Percentiles rank a stretch among this genome's conserved stretches.
These are phyloP conservation scores for Sycophila sp. DNA, from an alignment of 1,140 invertebrate species.

Conservation along the genomic window DNA sequence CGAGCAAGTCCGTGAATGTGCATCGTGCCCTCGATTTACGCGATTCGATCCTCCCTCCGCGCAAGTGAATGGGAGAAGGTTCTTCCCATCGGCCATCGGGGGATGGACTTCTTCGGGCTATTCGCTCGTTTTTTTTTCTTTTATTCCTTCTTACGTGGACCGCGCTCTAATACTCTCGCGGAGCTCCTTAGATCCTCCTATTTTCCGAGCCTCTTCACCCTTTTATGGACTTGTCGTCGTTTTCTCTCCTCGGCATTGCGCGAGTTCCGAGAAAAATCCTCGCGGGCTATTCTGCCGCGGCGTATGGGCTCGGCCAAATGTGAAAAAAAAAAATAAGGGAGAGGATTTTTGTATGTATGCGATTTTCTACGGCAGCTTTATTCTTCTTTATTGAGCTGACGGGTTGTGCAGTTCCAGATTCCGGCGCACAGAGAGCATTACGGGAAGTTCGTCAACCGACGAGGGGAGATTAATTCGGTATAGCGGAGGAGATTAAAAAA, in stretches of 20 bases:
- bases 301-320: too few species aligned
- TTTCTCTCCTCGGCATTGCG: too few species aligned
- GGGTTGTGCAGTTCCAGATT: neutral
- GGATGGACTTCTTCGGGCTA: neutral
- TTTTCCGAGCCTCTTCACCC: neutral
- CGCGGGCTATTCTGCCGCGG: too few species aligned
- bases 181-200: too few species aligned
- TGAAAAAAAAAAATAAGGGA: neutral
- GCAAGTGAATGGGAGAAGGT: neutral
- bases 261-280: neutral
- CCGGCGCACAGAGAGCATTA: neutral
- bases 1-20: too few species aligned
- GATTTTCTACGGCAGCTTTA: neutral
- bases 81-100: conserved; percentile 12
- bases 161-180: too few species aligned
- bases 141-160: neutral
- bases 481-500: neutral
- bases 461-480: too few species aligned
- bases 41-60: neutral
- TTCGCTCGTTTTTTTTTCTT: neutral
- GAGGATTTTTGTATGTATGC: neutral
- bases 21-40: conserved; percentile 20
- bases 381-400: neutral
- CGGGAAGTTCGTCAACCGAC: neutral
- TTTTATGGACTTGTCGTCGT: conserved; percentile 10